A percentile compares a stretch with the other conserved stretches of the same genome.
Evolutionary conservation across 2,888 invertebrate genomes (phyloP).

Genomic region (Parnassius mnemosyne): DNA sequence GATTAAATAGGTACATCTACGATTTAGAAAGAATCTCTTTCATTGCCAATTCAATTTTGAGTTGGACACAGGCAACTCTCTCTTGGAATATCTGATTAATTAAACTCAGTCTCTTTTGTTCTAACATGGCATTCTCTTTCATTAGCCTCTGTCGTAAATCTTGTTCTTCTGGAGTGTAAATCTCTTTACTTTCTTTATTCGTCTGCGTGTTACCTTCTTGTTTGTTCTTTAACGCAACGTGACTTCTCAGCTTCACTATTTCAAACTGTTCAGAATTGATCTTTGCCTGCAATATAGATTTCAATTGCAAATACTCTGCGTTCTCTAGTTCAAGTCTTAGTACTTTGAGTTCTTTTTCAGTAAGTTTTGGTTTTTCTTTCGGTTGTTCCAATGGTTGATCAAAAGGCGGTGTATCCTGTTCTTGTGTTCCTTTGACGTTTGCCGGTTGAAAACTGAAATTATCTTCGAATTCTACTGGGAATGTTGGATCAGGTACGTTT

Average conservation of each 20-base stretch:
- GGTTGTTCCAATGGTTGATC: constrained; percentile 44
- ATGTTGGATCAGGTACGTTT: constrained; percentile 47
- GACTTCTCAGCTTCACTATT: constrained; percentile 82
- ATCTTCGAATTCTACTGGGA: constrained; percentile 62
- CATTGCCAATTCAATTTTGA: constrained; percentile 85
- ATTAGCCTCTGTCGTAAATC: constrained; percentile 67
- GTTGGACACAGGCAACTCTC: constrained; percentile 84
- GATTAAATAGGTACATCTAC: constrained; percentile 35
- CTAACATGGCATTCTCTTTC: constrained; percentile 84
- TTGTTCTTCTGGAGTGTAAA: constrained; percentile 59
- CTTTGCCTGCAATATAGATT: constrained; percentile 84
- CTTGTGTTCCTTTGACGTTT: constrained; percentile 46
- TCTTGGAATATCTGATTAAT: constrained; percentile 87
- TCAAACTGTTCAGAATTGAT: constrained; percentile 88
- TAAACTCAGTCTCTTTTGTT: constrained; percentile 84
- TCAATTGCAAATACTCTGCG: constrained; percentile 83
- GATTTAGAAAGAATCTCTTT: constrained; percentile 77
- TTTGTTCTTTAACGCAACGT: constrained; percentile 74
- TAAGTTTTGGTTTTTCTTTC: constrained; percentile 73
- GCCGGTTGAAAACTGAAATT: constrained; percentile 49
- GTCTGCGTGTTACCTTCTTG: constrained; percentile 54
- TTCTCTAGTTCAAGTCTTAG: constrained; percentile 83
- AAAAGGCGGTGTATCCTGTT: constrained; percentile 37
- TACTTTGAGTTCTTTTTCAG: constrained; percentile 80
- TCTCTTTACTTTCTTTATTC: constrained; percentile 61